phyloP scores from a whole-genome alignment of 2,113 vertebrate species.

The Pachyramphus minor region DNA sequence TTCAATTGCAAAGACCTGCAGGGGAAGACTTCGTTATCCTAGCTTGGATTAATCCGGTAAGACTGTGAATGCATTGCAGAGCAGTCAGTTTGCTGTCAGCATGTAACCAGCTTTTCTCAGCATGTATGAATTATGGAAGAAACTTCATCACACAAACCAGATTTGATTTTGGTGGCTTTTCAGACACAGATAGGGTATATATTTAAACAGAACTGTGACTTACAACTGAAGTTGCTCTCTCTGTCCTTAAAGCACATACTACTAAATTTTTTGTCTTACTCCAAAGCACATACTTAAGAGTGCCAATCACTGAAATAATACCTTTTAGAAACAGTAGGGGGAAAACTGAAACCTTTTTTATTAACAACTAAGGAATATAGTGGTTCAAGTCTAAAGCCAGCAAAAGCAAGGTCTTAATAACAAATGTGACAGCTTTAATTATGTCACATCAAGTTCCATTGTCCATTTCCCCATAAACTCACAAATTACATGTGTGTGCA shows the following conservation, averaged over 20 bases:
- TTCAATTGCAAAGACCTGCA: not conserved
- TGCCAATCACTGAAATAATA: not conserved
- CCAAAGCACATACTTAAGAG: not conserved
- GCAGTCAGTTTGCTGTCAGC: not conserved
- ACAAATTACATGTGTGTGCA: not conserved
- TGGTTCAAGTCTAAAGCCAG: conserved; percentile 11
- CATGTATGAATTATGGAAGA: not conserved
- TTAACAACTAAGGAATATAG: not conserved
- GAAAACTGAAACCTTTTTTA: not conserved
- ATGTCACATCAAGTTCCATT: conserved; percentile 10
- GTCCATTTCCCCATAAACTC: conserved; percentile 22
- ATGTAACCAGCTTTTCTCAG: not conserved
- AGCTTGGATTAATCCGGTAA: not conserved
- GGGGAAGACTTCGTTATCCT: not conserved
- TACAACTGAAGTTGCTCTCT: not conserved
- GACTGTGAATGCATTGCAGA: not conserved
- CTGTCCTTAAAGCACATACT: not conserved
- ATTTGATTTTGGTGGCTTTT: conserved; percentile 48
- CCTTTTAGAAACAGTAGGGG: not conserved
- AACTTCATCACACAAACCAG: not conserved
- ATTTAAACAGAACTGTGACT: not conserved
- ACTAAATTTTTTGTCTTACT: not conserved
- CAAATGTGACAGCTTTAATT: not conserved
- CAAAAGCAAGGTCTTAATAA: conserved; percentile 26
- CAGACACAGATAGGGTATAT: not conserved